phyloP scores from a whole-genome alignment of 2,888 invertebrate genomes.

The Rotaria magnacalcarata region DNA sequence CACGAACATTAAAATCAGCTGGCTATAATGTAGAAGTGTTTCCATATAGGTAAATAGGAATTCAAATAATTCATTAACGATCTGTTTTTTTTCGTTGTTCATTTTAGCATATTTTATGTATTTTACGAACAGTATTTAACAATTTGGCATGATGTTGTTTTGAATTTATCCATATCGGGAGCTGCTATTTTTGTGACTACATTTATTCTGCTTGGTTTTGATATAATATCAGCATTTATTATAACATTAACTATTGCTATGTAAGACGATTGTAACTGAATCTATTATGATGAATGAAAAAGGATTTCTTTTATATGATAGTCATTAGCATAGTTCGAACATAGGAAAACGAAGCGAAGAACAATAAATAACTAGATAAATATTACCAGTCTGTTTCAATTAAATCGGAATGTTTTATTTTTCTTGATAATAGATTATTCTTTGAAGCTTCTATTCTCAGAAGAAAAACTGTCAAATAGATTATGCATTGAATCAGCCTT shows the following conservation, averaged over 20 bases:
- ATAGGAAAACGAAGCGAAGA: no score
- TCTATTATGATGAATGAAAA: background rate
- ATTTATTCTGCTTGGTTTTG: constrained; percentile 61
- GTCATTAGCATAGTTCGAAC: no score
- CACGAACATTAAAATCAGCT: constrained; percentile 65
- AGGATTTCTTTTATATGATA: no score
- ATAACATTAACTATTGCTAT: constrained; percentile 63
- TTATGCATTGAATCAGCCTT: no score
- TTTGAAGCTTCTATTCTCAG: no score
- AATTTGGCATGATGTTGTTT: constrained; percentile 77
- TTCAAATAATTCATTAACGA: background rate
- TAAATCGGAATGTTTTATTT: no score
- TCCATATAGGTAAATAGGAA: background rate
- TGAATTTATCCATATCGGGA: constrained; percentile 81
- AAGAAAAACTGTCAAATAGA: no score
- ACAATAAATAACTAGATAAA: no score
- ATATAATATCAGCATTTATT: constrained; percentile 42
- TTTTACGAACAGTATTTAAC: constrained; percentile 89
- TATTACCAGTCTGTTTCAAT: no score
- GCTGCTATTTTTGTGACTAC: constrained; percentile 88
- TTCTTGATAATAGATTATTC: no score
- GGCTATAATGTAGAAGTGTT: constrained; percentile 73
- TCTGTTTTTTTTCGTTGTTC: background rate
- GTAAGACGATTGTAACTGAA: background rate
- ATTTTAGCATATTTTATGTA: constrained; percentile 60